Evolutionary conservation across 2,888 invertebrate species (phyloP), one percentile per base, ranked within the genome.

Genomic region (Pegoplata infirma): DNA sequence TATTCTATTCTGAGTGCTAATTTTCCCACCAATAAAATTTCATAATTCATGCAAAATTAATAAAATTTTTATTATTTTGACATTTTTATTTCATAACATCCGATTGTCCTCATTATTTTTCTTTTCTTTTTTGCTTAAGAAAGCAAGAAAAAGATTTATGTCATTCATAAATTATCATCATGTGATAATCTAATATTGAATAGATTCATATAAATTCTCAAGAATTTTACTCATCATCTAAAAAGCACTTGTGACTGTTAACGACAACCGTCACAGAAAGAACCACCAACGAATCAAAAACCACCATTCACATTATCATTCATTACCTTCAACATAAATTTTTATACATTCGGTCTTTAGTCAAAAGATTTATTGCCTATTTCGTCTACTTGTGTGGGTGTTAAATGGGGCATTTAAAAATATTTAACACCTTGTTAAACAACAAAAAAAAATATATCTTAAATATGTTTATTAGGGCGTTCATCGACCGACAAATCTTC

Each of bases 371-470:
- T 12, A 12, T 5, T 25, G 25, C 12, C 12, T 36, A 12, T 36
- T 12, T 49, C 32, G 49, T 51, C 49, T 51, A 28, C 63, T 51
- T 36, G 36, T 49, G 63, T 53, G 40, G 64, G 64, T 64, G 64
- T 51, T 51, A 23, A 64, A 64, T 40, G 23, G n/a, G 40, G 40
- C 51, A 64, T 64, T 8, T 40, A 64, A 63, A 28, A 28, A 49
- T n/a, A 51, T 64, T 64, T 23, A 64, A 7, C 64, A 64, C 51
- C 40, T 64, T 51, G 12, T 64, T 53, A 59, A 5, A n/a, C n/a
- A n/a, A n/a, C n/a, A n/a, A n/a, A n/a, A 59, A 12, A 2, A 59
- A 59, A 59, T 25, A 44, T 5, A 58, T 55, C 3, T 16, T 19
- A 49, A 49, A 49, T 49, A 49, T 28, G 14, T 10, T 14, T 16